Base-by-base conservation (phyloP, 2,888 invertebrate genomes). In the Eupithecia centaureata region DNA sequence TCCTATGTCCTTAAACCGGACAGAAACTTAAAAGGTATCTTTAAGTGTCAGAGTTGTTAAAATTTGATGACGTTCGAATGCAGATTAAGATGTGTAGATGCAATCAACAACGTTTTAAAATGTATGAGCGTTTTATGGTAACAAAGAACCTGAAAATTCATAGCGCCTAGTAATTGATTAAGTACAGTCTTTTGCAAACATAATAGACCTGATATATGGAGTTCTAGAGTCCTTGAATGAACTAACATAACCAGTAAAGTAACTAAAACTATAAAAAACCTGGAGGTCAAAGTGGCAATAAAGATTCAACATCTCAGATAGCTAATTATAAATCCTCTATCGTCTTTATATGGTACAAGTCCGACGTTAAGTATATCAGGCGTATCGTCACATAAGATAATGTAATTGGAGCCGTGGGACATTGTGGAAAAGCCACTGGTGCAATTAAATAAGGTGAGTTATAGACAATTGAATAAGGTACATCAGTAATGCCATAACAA, bases 321-420 rank as follows among this genome's bases (percentile, higher is more conserved):
- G n/a, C n/a, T 56, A 56, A 56, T 56, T 54, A 56, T 28, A 56
- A 30, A 30, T n/a, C 7, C 10, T 28, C 15, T 27, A 52, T 5
- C 28, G 28, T 18, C 28, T n/a, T 54, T n/a, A 54, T 42, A 42
- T 12, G 18, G 22, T 12, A 47, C 22, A 10, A 42, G 22, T 47
- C 18, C 1, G n/a, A 56, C 10, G 30, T 56, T 8, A 27, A 28
- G 54, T 30, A 56, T 28, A n/a, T 56, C 54, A 56, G 8, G 54
- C 27, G n/a, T 30, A 28, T 8, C 30, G 54, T 28, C 15, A 30
- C 28, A 30, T 27, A 27, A 54, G 13, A 28, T 27, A 28, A n/a
- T 56, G 54, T 5, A 54, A 54, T 54, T 28, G 12, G n/a, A 54
- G n/a, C 54, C 28, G 54, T 54, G 54, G 22, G 52, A 52, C 52